Percentiles rank a stretch among this genome's conserved stretches.
phyloP scores from a whole-genome alignment of 2,888 invertebrate genomes.

The Drepana falcataria region DNA sequence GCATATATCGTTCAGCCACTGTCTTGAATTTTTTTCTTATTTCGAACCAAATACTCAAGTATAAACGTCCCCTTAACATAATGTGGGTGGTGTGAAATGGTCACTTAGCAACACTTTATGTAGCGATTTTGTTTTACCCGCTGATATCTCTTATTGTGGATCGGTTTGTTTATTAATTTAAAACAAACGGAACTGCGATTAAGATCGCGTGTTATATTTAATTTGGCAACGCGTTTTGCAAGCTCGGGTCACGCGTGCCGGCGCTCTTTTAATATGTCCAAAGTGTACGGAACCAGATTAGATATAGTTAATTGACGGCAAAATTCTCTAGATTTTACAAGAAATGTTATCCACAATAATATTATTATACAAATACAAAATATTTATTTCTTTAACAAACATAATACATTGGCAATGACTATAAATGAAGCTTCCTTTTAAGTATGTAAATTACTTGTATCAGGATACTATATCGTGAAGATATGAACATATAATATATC shows the following conservation, averaged over 20 bases:
- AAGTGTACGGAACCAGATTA: conserved; percentile 3
- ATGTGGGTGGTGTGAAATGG: conserved; percentile 37
- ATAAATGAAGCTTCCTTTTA: too few species aligned
- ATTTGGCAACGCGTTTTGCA: conserved; percentile 19
- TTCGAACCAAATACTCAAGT: too few species aligned
- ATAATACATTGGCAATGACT: too few species aligned
- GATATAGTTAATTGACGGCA: conserved; percentile 3
- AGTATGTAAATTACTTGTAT: too few species aligned
- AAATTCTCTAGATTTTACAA: too few species aligned
- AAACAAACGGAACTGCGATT: conserved; percentile 40
- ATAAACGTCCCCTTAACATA: conserved; percentile 17
- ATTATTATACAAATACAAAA: too few species aligned
- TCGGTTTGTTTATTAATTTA: conserved; percentile 34
- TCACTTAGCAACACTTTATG: conserved; percentile 24
- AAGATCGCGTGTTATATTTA: conserved; percentile 26
- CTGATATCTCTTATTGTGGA: conserved; percentile 29
- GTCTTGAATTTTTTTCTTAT: too few species aligned
- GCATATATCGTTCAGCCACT: too few species aligned
- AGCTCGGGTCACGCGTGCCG: conserved; percentile 19
- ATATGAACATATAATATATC: too few species aligned
- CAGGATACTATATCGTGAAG: too few species aligned
- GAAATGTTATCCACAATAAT: too few species aligned
- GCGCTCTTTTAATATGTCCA: conserved; percentile 26
- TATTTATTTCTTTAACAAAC: too few species aligned
- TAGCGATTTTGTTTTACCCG: conserved; percentile 2